Conservation (phyloP, 2,113 vertebrate species). For the Anhinga rufa region DNA sequence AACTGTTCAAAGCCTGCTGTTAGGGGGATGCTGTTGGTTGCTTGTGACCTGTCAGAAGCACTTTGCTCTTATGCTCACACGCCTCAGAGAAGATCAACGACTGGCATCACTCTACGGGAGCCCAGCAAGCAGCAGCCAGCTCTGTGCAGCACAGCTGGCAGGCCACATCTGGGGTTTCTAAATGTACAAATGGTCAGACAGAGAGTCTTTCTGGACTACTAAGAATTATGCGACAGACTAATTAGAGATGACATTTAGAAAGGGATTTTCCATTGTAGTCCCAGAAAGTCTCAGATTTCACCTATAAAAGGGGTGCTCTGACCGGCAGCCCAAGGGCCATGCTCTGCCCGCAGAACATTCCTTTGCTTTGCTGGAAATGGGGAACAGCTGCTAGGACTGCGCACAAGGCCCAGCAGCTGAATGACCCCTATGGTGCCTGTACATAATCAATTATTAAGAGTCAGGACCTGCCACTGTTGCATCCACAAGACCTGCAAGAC, state of each 20-base stretch:
- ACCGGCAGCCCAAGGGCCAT: background rate
- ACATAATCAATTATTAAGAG: conserved; percentile 34
- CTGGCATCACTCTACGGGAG: background rate
- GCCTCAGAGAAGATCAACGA: background rate
- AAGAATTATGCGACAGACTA: background rate
- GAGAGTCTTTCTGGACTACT: background rate
- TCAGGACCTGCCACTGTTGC: background rate
- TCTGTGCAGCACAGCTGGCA: background rate
- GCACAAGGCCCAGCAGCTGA: background rate
- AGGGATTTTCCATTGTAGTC: background rate
- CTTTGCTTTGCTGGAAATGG: conserved; percentile 33
- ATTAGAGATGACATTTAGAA: conserved; percentile 32
- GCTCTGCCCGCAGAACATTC: conserved; percentile 26
- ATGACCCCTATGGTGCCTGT: background rate
- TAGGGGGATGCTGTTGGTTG: background rate
- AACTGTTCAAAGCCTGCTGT: background rate
- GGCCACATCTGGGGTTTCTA: background rate
- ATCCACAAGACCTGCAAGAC: background rate
- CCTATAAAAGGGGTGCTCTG: background rate
- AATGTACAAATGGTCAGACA: background rate
- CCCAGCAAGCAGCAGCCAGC: background rate
- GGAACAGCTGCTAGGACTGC: conserved; percentile 24
- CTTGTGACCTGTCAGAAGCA: background rate
- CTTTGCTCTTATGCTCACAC: background rate
- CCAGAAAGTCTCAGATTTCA: conserved; percentile 5